phyloP scores from a whole-genome alignment of 2,113 vertebrate genomes.

The Dolichallabes microphthalmus region DNA sequence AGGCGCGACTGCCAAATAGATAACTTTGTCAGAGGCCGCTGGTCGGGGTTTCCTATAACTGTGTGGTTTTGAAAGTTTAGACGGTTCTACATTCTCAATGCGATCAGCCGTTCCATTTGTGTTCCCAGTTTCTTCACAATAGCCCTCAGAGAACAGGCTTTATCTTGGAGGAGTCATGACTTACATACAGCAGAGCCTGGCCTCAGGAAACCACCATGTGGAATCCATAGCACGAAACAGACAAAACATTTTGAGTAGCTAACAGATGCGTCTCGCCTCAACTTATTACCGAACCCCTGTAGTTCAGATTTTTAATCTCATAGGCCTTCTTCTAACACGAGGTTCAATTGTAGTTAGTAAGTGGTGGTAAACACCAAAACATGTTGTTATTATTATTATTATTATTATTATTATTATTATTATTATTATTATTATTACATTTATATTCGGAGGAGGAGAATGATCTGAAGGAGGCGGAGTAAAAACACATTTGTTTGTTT shows the following conservation, averaged over 20 bases:
- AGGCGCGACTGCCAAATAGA: constrained; percentile 81
- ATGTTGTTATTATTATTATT: neutral
- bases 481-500: neutral
- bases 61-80: constrained; percentile 63
- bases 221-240: constrained; percentile 76
- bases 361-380: neutral
- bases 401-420: neutral
- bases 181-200: constrained; percentile 66
- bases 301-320: neutral
- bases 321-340: neutral
- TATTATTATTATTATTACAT: no score
- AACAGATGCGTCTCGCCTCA: constrained; percentile 3
- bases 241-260: constrained; percentile 65
- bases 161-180: constrained; percentile 70
- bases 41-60: constrained; percentile 57
- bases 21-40: constrained; percentile 75
- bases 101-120: constrained; percentile 32
- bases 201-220: constrained; percentile 69
- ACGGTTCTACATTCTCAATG: constrained; percentile 63
- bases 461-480: neutral
- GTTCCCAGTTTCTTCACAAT: constrained; percentile 5
- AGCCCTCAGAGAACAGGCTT: constrained; percentile 62
- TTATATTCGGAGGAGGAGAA: neutral
- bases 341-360: neutral
- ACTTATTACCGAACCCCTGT: neutral